Conservation (phyloP, 2,797 vertebrate genomes). For the Australoheros facetus region DNA sequence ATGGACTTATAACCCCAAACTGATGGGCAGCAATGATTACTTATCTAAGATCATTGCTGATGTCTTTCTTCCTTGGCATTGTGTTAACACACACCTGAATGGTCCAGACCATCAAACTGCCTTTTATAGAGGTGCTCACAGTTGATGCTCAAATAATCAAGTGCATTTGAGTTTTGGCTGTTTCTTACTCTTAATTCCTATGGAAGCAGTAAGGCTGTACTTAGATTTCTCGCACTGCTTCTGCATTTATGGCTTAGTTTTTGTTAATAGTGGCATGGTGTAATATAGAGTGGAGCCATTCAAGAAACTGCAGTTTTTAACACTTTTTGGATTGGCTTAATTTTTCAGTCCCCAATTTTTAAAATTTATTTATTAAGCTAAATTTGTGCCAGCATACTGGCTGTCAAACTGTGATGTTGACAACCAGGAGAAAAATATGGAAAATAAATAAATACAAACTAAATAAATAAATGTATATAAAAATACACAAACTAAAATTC, state of each 20-base stretch:
- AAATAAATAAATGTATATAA: fast-evolving
- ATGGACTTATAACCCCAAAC: background rate
- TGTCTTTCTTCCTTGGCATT: background rate
- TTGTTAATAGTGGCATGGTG: too few species aligned
- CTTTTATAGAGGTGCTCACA: background rate
- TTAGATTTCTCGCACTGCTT: too few species aligned
- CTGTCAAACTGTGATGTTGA: background rate
- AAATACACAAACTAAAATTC: too few species aligned
- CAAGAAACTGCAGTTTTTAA: background rate
- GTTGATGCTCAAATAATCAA: background rate
- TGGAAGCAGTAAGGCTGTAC: too few species aligned
- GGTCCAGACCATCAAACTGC: background rate
- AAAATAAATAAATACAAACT: too few species aligned
- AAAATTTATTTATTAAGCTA: background rate
- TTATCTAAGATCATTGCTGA: background rate
- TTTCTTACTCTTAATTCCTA: too few species aligned
- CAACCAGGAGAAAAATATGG: background rate
- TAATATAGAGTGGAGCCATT: background rate
- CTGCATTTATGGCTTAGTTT: too few species aligned
- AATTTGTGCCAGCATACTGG: background rate
- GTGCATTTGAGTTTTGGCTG: background rate
- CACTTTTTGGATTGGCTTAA: background rate
- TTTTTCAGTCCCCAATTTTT: background rate
- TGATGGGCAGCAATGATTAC: background rate
- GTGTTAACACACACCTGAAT: background rate